These are phyloP conservation scores for Monoplex corrugatus DNA, from an alignment of 2,888 invertebrate genomes.

Conservation along the genomic window DNA sequence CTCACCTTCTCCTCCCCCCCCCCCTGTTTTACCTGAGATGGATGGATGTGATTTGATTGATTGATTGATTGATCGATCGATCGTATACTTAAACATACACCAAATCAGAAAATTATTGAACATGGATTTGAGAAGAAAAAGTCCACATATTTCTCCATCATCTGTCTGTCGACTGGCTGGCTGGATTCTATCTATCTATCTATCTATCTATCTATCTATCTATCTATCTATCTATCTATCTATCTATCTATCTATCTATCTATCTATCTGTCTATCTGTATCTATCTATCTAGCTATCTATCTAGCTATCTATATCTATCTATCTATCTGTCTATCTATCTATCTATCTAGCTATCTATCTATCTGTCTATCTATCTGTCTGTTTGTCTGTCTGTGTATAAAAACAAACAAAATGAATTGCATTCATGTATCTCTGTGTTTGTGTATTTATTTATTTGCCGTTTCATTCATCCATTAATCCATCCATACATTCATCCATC, in stretches of 20 bases:
- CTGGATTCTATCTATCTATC: not conserved
- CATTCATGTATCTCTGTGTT: too few species aligned
- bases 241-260: not conserved
- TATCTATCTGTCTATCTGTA: not conserved
- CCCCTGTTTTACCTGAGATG: not conserved
- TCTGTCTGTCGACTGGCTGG: not conserved
- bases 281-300: not conserved
- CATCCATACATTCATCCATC: not conserved
- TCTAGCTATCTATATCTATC: not conserved
- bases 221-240: not conserved
- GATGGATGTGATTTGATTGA: not conserved
- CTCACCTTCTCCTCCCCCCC: not conserved
- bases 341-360: not conserved
- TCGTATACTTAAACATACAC: too few species aligned
- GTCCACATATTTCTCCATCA: too few species aligned
- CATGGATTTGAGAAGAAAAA: too few species aligned
- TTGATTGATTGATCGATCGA: too few species aligned
- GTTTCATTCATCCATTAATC: not conserved
- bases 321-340: not conserved
- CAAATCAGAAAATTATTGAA: too few species aligned
- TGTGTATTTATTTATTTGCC: not conserved
- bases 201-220: not conserved
- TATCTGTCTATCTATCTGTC: not conserved
- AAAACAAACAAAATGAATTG: not conserved
- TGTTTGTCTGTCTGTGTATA: not conserved